Evolutionary conservation across 2,888 invertebrate genomes (phyloP).

Genomic region (Marasmarcha lunaedactyla): DNA sequence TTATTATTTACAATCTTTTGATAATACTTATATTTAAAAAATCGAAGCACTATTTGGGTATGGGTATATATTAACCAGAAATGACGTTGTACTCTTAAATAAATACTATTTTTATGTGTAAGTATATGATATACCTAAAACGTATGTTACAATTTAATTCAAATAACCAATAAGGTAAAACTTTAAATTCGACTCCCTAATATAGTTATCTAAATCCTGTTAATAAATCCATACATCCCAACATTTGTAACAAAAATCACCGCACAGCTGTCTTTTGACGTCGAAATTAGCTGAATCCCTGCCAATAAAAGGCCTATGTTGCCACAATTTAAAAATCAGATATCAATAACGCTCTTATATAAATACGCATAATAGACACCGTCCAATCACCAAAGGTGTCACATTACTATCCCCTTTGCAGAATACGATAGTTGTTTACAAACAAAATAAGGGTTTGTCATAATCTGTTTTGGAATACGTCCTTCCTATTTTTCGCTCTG

Average conservation of each 20-base stretch:
- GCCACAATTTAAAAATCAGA: constrained; percentile 42
- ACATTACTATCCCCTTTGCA: constrained; percentile 55
- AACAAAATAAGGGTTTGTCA: constrained; percentile 67
- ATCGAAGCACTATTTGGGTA: too few species aligned
- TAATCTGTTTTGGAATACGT: constrained; percentile 63
- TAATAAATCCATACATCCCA: constrained; percentile 32
- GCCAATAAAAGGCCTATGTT: constrained; percentile 36
- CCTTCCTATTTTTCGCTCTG: constrained; percentile 57
- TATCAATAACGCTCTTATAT: constrained; percentile 49
- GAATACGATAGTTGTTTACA: constrained; percentile 45
- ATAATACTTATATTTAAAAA: too few species aligned
- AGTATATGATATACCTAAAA: too few species aligned
- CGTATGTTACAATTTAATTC: too few species aligned
- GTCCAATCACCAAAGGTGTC: constrained; percentile 62
- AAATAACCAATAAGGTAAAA: too few species aligned
- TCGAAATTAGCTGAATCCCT: constrained; percentile 59
- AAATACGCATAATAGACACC: constrained; percentile 16
- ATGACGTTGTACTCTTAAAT: too few species aligned
- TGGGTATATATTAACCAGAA: too few species aligned
- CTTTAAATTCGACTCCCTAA: too few species aligned
- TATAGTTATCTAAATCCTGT: constrained; percentile 11
- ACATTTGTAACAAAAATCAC: too few species aligned
- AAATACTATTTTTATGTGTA: too few species aligned
- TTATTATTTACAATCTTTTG: too few species aligned
- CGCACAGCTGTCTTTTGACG: constrained; percentile 48